A percentile compares a stretch with the other conserved stretches of the same genome.
These are phyloP conservation scores for Stigmatopora argus DNA, from an alignment of 2,113 vertebrate genomes.

Conservation along the genomic window DNA sequence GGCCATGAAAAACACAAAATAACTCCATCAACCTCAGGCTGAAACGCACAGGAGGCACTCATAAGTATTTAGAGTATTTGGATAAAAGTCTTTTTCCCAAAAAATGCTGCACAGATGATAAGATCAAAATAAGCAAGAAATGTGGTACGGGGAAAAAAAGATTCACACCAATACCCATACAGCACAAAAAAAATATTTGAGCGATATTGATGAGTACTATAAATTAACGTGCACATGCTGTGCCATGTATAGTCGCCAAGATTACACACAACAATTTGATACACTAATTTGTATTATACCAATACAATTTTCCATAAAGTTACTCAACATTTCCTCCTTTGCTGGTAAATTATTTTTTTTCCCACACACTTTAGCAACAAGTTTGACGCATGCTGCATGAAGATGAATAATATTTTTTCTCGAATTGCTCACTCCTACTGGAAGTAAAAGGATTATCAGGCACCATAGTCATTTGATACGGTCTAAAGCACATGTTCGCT, in stretches of 20 bases:
- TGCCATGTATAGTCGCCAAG: too few relatives aligned
- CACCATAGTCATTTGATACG: not conserved
- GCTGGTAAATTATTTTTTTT: not conserved
- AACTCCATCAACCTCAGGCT: not conserved
- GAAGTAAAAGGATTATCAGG: constrained; percentile 3
- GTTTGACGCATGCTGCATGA: not conserved
- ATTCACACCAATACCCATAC: too few relatives aligned
- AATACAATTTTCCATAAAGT: not conserved
- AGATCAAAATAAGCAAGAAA: too few relatives aligned
- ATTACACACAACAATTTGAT: not conserved
- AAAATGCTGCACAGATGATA: not conserved
- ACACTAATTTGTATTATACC: not conserved
- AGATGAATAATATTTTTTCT: not conserved
- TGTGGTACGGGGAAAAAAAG: too few relatives aligned
- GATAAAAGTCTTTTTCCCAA: not conserved
- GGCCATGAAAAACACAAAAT: not conserved
- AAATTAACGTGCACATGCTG: too few relatives aligned
- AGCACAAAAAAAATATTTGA: too few relatives aligned
- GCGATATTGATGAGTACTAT: too few relatives aligned
- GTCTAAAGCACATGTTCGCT: not conserved
- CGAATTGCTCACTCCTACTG: not conserved
- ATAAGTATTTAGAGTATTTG: not conserved
- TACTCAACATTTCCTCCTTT: not conserved
- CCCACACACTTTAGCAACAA: not conserved
- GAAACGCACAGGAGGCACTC: not conserved